Base-by-base conservation (phyloP, 1,140 invertebrate species). In the Drosophila quadrilineata region DNA sequence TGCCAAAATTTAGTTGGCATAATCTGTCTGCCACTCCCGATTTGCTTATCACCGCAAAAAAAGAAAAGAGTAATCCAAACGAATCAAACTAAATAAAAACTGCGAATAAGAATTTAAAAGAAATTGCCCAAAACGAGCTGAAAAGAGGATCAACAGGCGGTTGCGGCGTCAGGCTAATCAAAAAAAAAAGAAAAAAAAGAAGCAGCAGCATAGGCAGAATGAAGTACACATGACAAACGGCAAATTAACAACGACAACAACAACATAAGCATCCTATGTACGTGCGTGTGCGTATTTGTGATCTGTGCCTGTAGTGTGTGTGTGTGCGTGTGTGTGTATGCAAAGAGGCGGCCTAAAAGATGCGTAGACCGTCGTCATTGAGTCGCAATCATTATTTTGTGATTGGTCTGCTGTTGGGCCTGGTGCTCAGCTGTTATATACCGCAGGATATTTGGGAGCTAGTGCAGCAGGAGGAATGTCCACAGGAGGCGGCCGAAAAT, bases 311-410 rank as follows among this genome's bases (percentile, higher is more conserved):
- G 31, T 35, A 10, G 12, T 45, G 35, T 43, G 31, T 36, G 52
- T 24, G 19, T 6, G 31, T 21, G 26, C 17, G 17, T 41, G 14
- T 16, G 12, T 57, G 14, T 28, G 31, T 64, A 17, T 41, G 54
- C 50, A 24, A 31, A 54, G 21, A 45, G 38, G 49, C n/a, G n/a
- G n/a, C 58, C 50, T 67, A 52, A 72, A 89, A 84, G 40, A 89
- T 89, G 85, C 85, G 88, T 71, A 88, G 80, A 72, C 67, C 63
- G 36, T 71, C 80, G 6, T 19, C 65, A 19, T 60, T 86, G n/a
- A 89, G 69, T 74, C 74, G 85, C 33, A 82, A 89, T 71, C 82
- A 89, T 62, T 88, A 87, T 63, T 89, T 90, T 70, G 63, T 88
- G 38, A 75, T 88, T 56, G 88, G 89, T 26, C 59, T 90, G 41